Percentiles rank a stretch among this genome's conserved stretches.
Evolutionary conservation across 2,113 vertebrate genomes (phyloP).

Genomic region (human (Homo sapiens)): DNA sequence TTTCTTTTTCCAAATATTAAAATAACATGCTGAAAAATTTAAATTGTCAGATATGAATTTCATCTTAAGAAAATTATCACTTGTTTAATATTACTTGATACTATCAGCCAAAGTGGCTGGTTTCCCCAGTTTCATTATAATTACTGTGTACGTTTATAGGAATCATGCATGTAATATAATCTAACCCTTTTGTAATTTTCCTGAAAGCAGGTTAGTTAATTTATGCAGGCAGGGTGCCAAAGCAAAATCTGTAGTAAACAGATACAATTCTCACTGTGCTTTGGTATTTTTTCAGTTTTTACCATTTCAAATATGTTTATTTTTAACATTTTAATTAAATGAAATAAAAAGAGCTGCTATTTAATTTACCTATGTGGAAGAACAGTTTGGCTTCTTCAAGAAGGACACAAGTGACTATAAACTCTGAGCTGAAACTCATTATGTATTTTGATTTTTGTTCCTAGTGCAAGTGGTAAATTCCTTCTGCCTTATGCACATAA

Average conservation of each 20-base stretch:
- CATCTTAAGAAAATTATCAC: not conserved
- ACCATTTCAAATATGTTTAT: not conserved
- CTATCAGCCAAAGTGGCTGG: not conserved
- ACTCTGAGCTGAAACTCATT: not conserved
- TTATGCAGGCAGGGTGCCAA: conserved; percentile 10
- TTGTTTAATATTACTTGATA: not conserved
- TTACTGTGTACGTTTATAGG: not conserved
- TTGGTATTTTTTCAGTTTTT: not conserved
- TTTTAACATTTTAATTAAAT: conserved; percentile 42
- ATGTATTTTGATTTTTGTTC: conserved; percentile 22
- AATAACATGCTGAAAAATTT: not conserved
- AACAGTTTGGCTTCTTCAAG: not conserved
- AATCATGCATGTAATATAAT: not conserved
- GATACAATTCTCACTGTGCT: conserved; percentile 9
- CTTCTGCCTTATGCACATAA: not conserved
- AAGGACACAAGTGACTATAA: not conserved
- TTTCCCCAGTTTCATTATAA: not conserved
- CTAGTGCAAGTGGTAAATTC: not conserved
- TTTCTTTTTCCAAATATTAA: not conserved
- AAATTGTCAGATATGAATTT: not conserved
- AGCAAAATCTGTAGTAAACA: conserved; percentile 1
- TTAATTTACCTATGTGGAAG: not conserved
- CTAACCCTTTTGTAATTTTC: not conserved
- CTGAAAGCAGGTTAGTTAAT: not conserved
- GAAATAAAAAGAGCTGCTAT: not conserved